These are phyloP conservation scores for Argyrosomus japonicus DNA, from an alignment of 2,113 vertebrate genomes.

Conservation along the genomic window DNA sequence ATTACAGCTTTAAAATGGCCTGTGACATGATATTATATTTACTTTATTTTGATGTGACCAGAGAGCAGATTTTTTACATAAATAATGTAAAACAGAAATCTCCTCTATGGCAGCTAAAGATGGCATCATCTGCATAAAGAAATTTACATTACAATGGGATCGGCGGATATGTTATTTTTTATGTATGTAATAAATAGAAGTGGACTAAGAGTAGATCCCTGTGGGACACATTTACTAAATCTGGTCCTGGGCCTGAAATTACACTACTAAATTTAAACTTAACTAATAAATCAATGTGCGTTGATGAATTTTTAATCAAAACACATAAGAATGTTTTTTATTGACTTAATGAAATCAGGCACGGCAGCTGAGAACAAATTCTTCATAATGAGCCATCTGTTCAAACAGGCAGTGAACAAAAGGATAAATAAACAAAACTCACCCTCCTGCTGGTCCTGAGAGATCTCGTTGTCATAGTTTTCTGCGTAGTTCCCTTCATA, in stretches of 20 bases:
- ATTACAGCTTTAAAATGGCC: background rate
- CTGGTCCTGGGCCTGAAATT: too few species aligned
- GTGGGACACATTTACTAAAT: background rate
- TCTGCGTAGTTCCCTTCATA: conserved; percentile 62
- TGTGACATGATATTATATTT: background rate
- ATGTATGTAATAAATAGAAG: background rate
- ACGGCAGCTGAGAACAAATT: background rate
- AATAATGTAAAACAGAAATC: background rate
- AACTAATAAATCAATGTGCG: background rate
- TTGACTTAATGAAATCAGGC: background rate
- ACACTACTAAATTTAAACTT: background rate
- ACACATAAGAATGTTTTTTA: background rate
- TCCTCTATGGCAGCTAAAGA: background rate
- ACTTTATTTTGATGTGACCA: background rate
- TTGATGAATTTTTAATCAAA: background rate
- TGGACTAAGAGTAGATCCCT: background rate
- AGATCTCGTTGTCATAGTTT: conserved; percentile 74
- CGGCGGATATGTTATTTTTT: background rate
- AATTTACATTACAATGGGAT: background rate
- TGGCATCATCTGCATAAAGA: background rate
- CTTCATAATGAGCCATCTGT: conserved; percentile 17
- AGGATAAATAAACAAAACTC: conserved; percentile 44
- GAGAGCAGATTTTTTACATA: background rate
- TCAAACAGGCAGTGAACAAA: conserved; percentile 20
- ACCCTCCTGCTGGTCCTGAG: conserved; percentile 69